Percentiles rank a stretch among this genome's conserved stretches.
phyloP scores from a whole-genome alignment of 2,113 vertebrate genomes.

The Muntiacus muntjak region DNA sequence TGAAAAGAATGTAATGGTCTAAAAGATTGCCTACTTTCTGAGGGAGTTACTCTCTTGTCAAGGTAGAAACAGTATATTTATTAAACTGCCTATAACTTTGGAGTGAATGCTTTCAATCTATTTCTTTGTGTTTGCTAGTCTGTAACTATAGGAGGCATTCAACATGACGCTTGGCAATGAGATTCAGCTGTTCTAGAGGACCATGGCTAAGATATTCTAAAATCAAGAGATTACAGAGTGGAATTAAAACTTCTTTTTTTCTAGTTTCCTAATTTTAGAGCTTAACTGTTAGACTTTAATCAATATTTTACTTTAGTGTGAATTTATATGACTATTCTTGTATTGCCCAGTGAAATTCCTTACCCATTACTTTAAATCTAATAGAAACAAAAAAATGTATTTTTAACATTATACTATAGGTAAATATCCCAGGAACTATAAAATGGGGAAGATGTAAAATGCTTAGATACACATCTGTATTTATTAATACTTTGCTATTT shows the following conservation, averaged over 20 bases:
- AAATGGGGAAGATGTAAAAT: neutral
- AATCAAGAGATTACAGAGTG: neutral
- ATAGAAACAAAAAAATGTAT: neutral
- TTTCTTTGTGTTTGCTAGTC: neutral
- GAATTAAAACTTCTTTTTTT: neutral
- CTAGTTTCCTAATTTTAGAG: neutral
- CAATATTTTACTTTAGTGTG: neutral
- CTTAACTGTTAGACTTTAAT: neutral
- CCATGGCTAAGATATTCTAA: neutral
- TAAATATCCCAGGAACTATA: neutral
- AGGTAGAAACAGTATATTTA: slow-evolving; percentile 52
- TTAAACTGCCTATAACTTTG: slow-evolving; percentile 58
- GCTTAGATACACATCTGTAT: neutral
- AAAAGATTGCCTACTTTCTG: slow-evolving; percentile 42
- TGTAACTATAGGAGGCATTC: neutral
- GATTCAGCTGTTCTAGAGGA: neutral
- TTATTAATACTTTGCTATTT: neutral
- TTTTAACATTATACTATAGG: neutral
- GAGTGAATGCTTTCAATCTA: slow-evolving; percentile 17
- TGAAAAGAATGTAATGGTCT: slow-evolving; percentile 49
- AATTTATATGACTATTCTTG: neutral
- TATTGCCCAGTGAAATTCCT: neutral
- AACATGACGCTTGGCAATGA: neutral
- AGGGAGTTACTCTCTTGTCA: slow-evolving; percentile 59
- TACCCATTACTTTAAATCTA: neutral